Base-by-base conservation (phyloP, 2,888 invertebrate genomes). In the Muscina levida region DNA sequence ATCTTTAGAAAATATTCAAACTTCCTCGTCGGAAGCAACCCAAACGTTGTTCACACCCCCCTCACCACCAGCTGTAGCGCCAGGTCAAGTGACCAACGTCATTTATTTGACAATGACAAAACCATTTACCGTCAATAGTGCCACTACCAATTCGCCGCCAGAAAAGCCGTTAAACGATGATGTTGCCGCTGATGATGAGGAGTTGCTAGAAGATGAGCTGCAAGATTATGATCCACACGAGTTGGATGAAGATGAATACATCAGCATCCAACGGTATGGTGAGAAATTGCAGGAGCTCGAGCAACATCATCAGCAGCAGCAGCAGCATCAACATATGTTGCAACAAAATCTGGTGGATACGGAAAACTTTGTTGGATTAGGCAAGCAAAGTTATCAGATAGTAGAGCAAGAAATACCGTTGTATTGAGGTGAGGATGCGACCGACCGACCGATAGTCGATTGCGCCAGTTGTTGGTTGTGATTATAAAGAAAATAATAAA, bases 341-440 rank as follows among this genome's bases (percentile, higher is more conserved):
- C 59, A 59, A 4, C 37, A 57, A n/a, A 26, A 57, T 10, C 31
- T 53, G 22, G 1, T 37, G 37, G 53, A 46, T 11, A 31, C 8
- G 2, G 62, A 11, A 22, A 22, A 11, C 3, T 19, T 6, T n/a
- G 56, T 24, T 26, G 56, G 56, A 24, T 4, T 13, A 26, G 56
- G 26, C 4, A 39, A 85, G 51, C 84, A 86, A 13, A 68, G 77
- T 39, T 83, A 75, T 77, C 84, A 84, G 3, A 82, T 87, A 24
- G 84, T 86, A n/a, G 87, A 87, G 56, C 86, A 86, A 65, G 83
- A 85, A 67, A 85, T 87, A n/a, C 85, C 87, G 24, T 59, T 87
- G 78, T 87, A 86, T 78, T 87, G 46, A 74, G 46, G 19, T 11
- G 13, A 3, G 26, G 22, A n/a, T n/a, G n/a, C n/a, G n/a, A n/a